Evolutionary conservation across 2,113 vertebrate species (phyloP).

Genomic region (Trogon surrucura): DNA sequence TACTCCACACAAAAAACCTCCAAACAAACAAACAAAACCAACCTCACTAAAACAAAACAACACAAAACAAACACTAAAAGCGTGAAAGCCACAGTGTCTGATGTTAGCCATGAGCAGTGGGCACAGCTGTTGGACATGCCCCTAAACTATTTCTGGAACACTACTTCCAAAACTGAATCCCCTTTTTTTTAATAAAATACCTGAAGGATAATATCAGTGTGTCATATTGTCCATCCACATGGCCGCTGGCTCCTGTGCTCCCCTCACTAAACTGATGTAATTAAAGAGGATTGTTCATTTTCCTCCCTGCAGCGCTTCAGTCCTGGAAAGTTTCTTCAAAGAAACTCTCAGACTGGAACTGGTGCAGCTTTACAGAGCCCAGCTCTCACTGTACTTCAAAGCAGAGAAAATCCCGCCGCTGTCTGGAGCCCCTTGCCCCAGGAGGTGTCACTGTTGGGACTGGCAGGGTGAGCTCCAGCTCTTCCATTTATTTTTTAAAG

Average conservation of each 20-base stretch:
- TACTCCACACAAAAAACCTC: not conserved
- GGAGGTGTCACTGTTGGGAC: slow-evolving; percentile 80
- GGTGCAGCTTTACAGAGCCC: not conserved
- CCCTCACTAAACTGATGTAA: slow-evolving; percentile 29
- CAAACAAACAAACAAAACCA: not conserved
- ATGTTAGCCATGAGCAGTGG: not conserved
- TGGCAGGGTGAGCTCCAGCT: slow-evolving; percentile 32
- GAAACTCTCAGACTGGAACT: not conserved
- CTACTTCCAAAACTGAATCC: not conserved
- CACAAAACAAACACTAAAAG: not conserved
- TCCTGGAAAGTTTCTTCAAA: slow-evolving; percentile 5
- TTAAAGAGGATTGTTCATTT: slow-evolving; percentile 6
- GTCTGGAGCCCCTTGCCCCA: slow-evolving; percentile 47
- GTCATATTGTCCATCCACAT: slow-evolving; percentile 13
- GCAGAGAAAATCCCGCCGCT: slow-evolving; percentile 17
- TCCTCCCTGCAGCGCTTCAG: not conserved
- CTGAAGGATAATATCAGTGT: not conserved
- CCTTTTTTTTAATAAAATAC: slow-evolving; percentile 18
- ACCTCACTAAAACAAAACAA: not conserved
- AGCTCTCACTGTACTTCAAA: not conserved
- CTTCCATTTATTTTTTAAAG: not conserved
- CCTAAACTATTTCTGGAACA: not conserved
- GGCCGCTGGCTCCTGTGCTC: not conserved
- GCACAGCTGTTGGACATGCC: not conserved
- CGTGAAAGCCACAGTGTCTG: not conserved